Base-by-base conservation (phyloP, 2,113 vertebrate genomes). In the Rhinogobius similis region DNA sequence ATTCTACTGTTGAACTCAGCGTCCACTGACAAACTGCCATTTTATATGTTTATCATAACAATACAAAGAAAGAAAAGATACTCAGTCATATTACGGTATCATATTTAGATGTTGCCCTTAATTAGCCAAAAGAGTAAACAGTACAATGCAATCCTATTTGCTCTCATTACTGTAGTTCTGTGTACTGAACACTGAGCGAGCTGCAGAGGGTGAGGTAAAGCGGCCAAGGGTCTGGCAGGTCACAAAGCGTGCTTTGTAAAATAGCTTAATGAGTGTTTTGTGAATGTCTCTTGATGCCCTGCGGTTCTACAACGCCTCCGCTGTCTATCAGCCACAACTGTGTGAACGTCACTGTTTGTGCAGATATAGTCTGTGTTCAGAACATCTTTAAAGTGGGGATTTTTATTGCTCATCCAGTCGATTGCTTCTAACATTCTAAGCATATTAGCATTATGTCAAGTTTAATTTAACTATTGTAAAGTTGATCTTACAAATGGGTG, bases 161-260 rank as follows among this genome's bases (percentile, higher is more conserved):
- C 87, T 85, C 70, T 79, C 62, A 72, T 75, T 83, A 48, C 62
- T 43, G 21, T 56, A 61, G 78, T 72, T 78, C 16, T 73, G 43
- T 72, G 53, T 32, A 64, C 62, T 39, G 32, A 62, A 62, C 10
- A 62, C 36, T 62, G 71, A 55, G 41, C 48, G 72, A 39, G 44
- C 41, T 65, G 20, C 56, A 65, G 74, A 67, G 74, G 68, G 71
- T n/a, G 61, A 44, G 67, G 72, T 68, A 77, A 75, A 78, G 77
- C 55, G 66, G 81, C 76, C 75, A 76, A 78, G 75, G 82, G 75
- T 83, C 88, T 87, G 81, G 87, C 69, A 73, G 81, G 89, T 92
- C 88, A 92, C 88, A 93, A 92, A 91, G 90, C 79, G 76, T 32
- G 79, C 91, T 92, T 92, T 93, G 90, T 92, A 70, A 80, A 86